Percentiles rank a stretch among this genome's conserved stretches.
Evolutionary conservation across 2,888 invertebrate genomes (phyloP).

Genomic region (Galeopsomyia nigrocyanea): DNA sequence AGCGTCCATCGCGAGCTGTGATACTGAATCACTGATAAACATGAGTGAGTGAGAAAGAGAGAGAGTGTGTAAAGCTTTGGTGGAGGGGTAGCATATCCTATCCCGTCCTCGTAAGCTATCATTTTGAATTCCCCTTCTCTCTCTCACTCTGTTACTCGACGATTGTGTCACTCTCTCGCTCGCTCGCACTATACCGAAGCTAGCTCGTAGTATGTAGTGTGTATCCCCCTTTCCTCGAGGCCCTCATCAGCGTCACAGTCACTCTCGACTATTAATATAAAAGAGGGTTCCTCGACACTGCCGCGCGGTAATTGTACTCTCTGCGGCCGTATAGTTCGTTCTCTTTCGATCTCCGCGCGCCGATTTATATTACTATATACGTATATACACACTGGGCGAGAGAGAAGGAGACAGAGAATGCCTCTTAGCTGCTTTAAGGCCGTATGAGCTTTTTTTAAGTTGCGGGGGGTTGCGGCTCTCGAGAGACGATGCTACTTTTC

Average conservation of each 20-base stretch:
- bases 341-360: no score
- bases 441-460: no score
- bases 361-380: no score
- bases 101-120: slow-evolving; percentile 67
- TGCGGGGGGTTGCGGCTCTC: no score
- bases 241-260: slow-evolving; percentile 63
- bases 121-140: slow-evolving; percentile 64
- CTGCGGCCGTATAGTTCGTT: not conserved
- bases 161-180: no score
- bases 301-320: slow-evolving; percentile 62
- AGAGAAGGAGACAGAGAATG: no score
- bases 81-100: slow-evolving; percentile 55
- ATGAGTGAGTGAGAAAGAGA: no score
- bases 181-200: no score
- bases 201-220: slow-evolving; percentile 9
- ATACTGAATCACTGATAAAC: slow-evolving; percentile 60
- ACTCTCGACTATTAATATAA: slow-evolving; percentile 67
- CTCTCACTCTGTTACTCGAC: slow-evolving; percentile 42
- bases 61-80: no score
- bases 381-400: no score
- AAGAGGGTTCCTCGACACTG: slow-evolving; percentile 68
- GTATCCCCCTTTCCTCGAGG: slow-evolving; percentile 54
- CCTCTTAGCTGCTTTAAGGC: no score
- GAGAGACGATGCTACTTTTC: no score
- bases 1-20: slow-evolving; percentile 62